These are phyloP conservation scores for Neolamprologus cancellatus DNA, from an alignment of 2,113 vertebrate genomes.

Conservation along the genomic window DNA sequence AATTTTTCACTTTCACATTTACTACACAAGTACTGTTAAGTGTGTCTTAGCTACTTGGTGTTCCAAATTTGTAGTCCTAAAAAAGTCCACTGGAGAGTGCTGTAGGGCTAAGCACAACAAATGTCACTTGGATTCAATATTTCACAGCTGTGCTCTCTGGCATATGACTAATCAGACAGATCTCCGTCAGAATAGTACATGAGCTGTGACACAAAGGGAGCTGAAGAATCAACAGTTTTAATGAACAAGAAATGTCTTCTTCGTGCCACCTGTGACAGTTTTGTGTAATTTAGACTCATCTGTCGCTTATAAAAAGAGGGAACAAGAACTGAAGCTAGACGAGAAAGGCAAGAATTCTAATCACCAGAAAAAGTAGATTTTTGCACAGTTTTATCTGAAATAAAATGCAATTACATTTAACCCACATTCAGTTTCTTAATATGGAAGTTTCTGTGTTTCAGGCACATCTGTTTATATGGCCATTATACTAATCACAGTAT, in stretches of 20 bases:
- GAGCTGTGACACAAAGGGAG: background rate
- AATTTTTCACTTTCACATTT: background rate
- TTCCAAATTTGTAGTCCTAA: background rate
- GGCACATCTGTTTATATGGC: background rate
- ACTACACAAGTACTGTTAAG: background rate
- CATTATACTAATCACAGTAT: background rate
- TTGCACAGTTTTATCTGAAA: background rate
- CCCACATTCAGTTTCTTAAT: background rate
- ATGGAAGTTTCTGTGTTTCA: background rate
- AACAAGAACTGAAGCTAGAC: background rate
- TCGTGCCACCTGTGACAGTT: background rate
- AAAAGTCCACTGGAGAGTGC: constrained; percentile 29
- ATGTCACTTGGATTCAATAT: background rate
- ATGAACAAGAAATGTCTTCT: background rate
- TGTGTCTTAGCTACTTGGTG: background rate
- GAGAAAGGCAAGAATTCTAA: background rate
- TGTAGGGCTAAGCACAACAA: background rate
- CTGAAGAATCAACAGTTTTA: background rate
- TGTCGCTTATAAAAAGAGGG: background rate
- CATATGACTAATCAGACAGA: constrained; percentile 37
- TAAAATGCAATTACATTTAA: background rate
- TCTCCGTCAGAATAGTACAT: constrained; percentile 21
- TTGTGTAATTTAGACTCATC: background rate
- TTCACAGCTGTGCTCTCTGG: constrained; percentile 20
- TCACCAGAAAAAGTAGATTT: background rate